A percentile compares a stretch with the other conserved stretches of the same genome.
Conservation (phyloP, 2,888 invertebrate species). For the Sthenelais limicola region DNA sequence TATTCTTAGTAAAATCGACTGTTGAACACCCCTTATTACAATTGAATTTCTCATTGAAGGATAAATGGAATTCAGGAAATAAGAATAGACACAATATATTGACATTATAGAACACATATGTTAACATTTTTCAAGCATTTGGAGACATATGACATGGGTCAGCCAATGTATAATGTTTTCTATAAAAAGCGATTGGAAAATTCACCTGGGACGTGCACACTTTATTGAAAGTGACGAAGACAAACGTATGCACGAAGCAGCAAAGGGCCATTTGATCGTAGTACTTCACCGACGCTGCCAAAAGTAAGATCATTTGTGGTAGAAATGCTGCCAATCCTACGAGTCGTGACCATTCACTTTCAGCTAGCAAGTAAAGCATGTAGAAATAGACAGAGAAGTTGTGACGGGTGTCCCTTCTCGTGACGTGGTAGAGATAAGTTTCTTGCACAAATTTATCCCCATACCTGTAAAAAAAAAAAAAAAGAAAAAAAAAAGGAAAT, state of each 20-base stretch:
- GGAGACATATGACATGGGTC: too few species aligned
- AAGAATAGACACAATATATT: too few species aligned
- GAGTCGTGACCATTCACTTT: constrained; percentile 64
- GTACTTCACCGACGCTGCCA: constrained; percentile 57
- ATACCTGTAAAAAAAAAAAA: constrained; percentile 76
- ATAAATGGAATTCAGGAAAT: too few species aligned
- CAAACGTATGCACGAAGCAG: constrained; percentile 86
- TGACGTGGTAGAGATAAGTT: constrained; percentile 91
- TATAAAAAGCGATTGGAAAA: too few species aligned
- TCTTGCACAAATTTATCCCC: constrained; percentile 91
- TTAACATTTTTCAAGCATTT: too few species aligned
- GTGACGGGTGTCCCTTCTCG: constrained; percentile 89
- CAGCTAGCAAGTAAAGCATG: constrained; percentile 81
- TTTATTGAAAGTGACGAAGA: constrained; percentile 93
- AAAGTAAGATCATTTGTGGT: constrained; percentile 78
- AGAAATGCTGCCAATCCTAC: constrained; percentile 78
- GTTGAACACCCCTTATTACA: too few species aligned
- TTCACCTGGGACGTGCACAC: constrained; percentile 92
- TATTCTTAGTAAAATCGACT: too few species aligned
- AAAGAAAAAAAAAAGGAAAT: neutral
- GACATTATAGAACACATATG: too few species aligned
- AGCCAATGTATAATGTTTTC: too few species aligned
- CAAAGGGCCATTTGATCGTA: constrained; percentile 83
- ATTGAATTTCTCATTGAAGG: too few species aligned
- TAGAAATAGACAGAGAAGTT: constrained; percentile 98